Evolutionary conservation across 1,140 invertebrate genomes (phyloP).

Genomic region (Neodiprion lecontei): DNA sequence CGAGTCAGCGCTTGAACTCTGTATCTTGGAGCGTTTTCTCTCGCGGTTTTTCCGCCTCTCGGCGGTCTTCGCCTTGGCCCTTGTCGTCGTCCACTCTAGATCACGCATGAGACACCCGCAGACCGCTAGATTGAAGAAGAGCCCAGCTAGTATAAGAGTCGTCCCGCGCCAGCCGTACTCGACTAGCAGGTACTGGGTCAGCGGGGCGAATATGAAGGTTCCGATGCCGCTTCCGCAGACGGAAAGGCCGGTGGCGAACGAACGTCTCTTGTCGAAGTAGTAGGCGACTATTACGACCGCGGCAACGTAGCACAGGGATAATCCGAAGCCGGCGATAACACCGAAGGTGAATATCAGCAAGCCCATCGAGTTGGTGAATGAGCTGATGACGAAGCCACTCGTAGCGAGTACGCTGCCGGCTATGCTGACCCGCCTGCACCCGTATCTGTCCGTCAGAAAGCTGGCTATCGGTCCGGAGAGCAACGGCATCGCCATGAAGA

Average conservation of each 20-base stretch:
- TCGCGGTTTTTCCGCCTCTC: constrained; percentile 68
- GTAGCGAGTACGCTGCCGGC: constrained; percentile 80
- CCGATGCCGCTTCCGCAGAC: constrained; percentile 91
- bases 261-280: constrained; percentile 92
- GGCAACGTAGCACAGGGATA: constrained; percentile 88
- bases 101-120: constrained; percentile 88
- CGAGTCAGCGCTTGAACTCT: constrained; percentile 69
- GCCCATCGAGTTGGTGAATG: constrained; percentile 78
- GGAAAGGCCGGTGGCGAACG: constrained; percentile 91
- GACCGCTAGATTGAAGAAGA: constrained; percentile 86
- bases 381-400: constrained; percentile 82
- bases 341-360: constrained; percentile 86
- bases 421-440: constrained; percentile 82
- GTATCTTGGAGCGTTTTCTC: constrained; percentile 66
- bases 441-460: constrained; percentile 85
- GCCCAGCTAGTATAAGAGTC: constrained; percentile 80
- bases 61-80: constrained; percentile 67
- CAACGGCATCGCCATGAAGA: constrained; percentile 91
- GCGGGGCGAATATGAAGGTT: constrained; percentile 89
- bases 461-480: constrained; percentile 89
- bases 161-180: constrained; percentile 88
- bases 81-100: constrained; percentile 73
- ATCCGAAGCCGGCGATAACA: constrained; percentile 83
- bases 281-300: constrained; percentile 94
- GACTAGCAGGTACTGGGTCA: constrained; percentile 78